These are phyloP conservation scores for Meiosimyza platycephala DNA, from an alignment of 2,888 invertebrate species.

Conservation along the genomic window DNA sequence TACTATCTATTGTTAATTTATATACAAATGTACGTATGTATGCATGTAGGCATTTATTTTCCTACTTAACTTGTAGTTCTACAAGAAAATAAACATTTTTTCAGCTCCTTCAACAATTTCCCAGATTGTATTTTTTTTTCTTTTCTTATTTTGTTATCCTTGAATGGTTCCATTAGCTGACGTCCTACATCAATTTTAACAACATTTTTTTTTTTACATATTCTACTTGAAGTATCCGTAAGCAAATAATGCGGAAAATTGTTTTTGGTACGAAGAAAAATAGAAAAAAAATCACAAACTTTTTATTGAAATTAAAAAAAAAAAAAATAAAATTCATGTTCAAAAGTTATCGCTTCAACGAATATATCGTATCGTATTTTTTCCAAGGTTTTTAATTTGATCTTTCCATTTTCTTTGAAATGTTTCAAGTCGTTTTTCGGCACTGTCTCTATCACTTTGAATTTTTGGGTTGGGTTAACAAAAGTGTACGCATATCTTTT, in stretches of 20 bases:
- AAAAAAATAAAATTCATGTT: conserved; percentile 16
- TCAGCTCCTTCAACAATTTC: too few species aligned
- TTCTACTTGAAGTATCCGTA: background rate
- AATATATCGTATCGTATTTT: background rate
- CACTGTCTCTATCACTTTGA: background rate
- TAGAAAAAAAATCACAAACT: background rate
- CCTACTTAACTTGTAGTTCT: background rate
- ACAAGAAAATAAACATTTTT: background rate
- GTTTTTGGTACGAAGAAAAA: background rate
- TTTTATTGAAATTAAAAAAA: conserved; percentile 11
- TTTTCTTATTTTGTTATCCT: conserved; percentile 7
- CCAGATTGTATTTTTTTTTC: background rate
- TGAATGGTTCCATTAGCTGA: conserved; percentile 24
- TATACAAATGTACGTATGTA: background rate
- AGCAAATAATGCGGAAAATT: conserved; percentile 33
- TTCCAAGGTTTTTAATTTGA: background rate
- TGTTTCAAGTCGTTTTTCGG: background rate
- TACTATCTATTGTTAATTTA: background rate
- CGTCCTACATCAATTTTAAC: background rate
- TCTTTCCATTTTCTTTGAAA: background rate
- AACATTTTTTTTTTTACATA: background rate
- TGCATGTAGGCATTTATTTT: background rate
- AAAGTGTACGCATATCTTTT: background rate
- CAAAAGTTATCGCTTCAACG: conserved; percentile 3
- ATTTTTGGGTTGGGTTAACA: conserved; percentile 23